These are phyloP conservation scores for Leucophora obtusa DNA, from an alignment of 2,888 invertebrate genomes.

Conservation along the genomic window DNA sequence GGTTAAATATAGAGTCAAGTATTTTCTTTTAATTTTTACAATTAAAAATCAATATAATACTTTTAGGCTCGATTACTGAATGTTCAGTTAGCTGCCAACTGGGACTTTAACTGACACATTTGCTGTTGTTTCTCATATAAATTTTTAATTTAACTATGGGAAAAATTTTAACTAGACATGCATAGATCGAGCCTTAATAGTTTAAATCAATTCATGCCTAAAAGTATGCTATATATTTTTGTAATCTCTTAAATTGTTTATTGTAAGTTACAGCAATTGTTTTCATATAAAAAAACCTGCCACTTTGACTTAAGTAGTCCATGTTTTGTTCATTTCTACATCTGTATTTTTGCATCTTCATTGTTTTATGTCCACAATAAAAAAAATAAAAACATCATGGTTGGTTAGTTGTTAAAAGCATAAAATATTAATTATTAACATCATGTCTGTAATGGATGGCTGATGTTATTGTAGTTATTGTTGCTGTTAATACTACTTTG, in stretches of 20 bases:
- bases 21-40: too few species aligned
- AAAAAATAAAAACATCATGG: neutral
- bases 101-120: too few species aligned
- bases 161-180: too few species aligned
- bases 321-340: neutral
- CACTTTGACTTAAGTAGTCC: neutral
- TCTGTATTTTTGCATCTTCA: neutral
- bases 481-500: constrained; percentile 11
- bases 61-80: too few species aligned
- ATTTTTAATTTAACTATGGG: too few species aligned
- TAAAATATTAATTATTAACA: constrained; percentile 6
- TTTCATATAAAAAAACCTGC: neutral
- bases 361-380: neutral
- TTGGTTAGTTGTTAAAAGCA: neutral
- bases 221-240: constrained; percentile 26
- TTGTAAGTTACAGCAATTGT: neutral
- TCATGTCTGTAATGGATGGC: constrained; percentile 32
- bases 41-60: too few species aligned
- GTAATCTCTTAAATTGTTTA: neutral
- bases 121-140: too few species aligned
- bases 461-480: constrained; percentile 23
- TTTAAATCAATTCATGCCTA: neutral
- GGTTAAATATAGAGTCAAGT: too few species aligned
- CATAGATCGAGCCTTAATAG: too few species aligned
- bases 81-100: too few species aligned